Evolutionary conservation across 2,113 vertebrate species (phyloP).

Genomic region (Sebastes fasciatus): DNA sequence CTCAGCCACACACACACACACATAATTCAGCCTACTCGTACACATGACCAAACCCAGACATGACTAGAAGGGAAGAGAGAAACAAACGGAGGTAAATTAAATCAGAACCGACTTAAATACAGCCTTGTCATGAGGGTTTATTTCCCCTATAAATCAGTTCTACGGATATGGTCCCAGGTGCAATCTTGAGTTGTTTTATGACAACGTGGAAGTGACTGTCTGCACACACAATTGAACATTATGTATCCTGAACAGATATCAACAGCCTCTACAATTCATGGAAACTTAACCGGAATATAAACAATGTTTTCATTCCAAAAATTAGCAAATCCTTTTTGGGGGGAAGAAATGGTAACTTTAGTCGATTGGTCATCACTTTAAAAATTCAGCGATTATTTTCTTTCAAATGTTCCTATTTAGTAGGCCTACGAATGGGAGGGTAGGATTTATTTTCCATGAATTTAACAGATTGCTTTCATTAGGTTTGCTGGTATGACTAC

Average conservation of each 20-base stretch:
- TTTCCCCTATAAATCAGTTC: constrained; percentile 47
- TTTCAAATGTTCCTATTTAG: neutral
- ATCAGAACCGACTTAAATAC: constrained; percentile 42
- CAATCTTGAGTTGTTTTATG: constrained; percentile 32
- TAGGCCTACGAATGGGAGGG: neutral
- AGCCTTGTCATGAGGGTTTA: constrained; percentile 52
- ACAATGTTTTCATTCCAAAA: neutral
- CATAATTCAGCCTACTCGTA: neutral
- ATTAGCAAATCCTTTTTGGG: neutral
- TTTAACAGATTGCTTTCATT: neutral
- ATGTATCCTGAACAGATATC: constrained; percentile 13
- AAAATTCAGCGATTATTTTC: neutral
- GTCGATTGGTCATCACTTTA: neutral
- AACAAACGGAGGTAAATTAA: constrained; percentile 36
- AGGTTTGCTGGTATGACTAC: neutral
- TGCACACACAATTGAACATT: constrained; percentile 21
- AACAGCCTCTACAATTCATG: neutral
- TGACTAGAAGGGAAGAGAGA: neutral
- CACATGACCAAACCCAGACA: constrained; percentile 29
- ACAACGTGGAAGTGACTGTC: constrained; percentile 25
- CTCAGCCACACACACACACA: constrained; percentile 22
- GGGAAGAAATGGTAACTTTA: neutral
- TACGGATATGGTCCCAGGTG: constrained; percentile 38
- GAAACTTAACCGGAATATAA: neutral
- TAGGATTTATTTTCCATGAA: constrained; percentile 13